Base-by-base conservation (phyloP, 2,797 vertebrate species). In the Fundulus diaphanus region DNA sequence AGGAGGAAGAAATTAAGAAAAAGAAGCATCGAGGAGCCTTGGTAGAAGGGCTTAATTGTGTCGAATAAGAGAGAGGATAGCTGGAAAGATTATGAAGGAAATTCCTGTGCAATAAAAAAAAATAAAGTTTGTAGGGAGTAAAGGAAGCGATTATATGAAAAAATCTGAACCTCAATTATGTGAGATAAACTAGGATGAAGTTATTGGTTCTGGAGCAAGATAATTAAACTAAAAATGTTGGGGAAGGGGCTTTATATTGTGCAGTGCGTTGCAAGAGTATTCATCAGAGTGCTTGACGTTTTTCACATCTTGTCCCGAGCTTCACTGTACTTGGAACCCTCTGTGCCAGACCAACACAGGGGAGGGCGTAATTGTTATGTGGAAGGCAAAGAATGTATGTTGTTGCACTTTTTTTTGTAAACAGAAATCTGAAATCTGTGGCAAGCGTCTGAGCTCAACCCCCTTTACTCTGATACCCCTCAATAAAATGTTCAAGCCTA, bases 61-160 rank as follows among this genome's bases (percentile, higher is more conserved):
- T 33, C 35, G 67, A 81, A 76, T 18, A 33, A 48, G 73, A 52
- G 51, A 78, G 44, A 70, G 40, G 13, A 82, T 71, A 40, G 80
- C 49, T 67, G 68, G n/a, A 51, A 61, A 69, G 61, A 78, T 82
- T 78, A 82, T 78, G 42, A 44, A 81, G 73, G 78, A 70, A 74
- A 29, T 18, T 49, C 70, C n/a, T 51, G 76, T 78, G 74, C 31
- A 76, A 35, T 33, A 65, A 66, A 29, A 80, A 85, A 82, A 73
- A 80, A 72, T n/a, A n/a, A n/a, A n/a, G n/a, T n/a, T 74, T 85
- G 73, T 24, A 78, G 35, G n/a, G 33, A 77, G 57, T 71, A 40
- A 80, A 85, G 82, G 73, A 79, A 75, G 73, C 81, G 66, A 86
- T 68, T 81, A 2, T 22, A 78, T 46, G 68, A 66, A 29, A 29